Evolutionary conservation across 1,140 invertebrate species (phyloP), one percentile per base, ranked within the genome.

Genomic region (Drosophila arizonae): DNA sequence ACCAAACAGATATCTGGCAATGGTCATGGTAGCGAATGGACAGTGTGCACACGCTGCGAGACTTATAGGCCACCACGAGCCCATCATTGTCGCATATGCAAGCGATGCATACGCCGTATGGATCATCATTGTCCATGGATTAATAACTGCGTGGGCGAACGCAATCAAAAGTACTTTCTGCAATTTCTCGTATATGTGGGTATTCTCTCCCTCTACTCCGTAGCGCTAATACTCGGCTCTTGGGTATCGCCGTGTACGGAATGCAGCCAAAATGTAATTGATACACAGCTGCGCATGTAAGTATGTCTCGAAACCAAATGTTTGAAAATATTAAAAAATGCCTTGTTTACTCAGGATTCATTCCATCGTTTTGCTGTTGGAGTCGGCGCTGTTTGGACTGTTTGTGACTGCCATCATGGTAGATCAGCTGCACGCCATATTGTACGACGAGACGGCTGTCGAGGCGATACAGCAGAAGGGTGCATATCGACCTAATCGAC

Each of bases 161-260:
- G 95, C 81, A 98, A 98, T 93, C 97, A 98, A 93, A 98, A 97
- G 91, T 98, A 96, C 93, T 98, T 98, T 91, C 95, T 98, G 76
- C 97, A 98, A 91, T 98, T 98, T 93, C 93, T 98, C 55, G 94
- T 98, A n/a, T 96, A 95, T 89, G 95, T 96, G 62, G 95, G 94
- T 77, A 90, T 94, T 21, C 90, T 96, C 50, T 93, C 94, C 11
- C 73, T 94, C 0, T 97, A 96, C 92, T 95, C 96, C 15, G 94
- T 96, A 33, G 92, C 92, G 17, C 92, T 97, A 81, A 95, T 97
- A 48, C 93, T 95, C 24, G 92, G 94, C 56, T 96, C 96, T 3
- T 97, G 96, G 96, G 81, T 96, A 4, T 93, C 93, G 36, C 96
- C 96, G 39, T 96, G 96, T 90, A 93, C 93, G 21, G 93, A 94